A percentile compares a stretch with the other conserved stretches of the same genome.
phyloP scores from a whole-genome alignment of 2,113 vertebrate genomes.

The Cyphotilapia sp. region DNA sequence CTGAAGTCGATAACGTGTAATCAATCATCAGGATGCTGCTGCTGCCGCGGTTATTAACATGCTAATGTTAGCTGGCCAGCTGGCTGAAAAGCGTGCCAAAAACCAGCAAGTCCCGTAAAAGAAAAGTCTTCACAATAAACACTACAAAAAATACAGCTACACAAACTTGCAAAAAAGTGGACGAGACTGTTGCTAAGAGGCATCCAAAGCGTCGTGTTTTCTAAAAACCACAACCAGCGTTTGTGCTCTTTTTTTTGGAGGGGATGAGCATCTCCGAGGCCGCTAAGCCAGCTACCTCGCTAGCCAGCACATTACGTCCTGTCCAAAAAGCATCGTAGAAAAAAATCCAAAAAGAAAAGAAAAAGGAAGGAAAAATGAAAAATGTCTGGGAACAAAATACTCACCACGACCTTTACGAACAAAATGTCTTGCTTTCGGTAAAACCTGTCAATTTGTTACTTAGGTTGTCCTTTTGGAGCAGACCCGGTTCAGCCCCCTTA shows the following conservation, averaged over 20 bases:
- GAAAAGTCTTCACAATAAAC: conserved; percentile 35
- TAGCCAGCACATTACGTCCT: conserved; percentile 44
- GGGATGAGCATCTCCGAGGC: conserved; percentile 10
- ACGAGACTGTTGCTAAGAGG: conserved; percentile 2
- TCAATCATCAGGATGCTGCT: background rate
- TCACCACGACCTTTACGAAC: conserved; percentile 70
- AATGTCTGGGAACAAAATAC: conserved; percentile 70
- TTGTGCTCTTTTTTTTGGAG: background rate
- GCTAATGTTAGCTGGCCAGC: conserved; percentile 17
- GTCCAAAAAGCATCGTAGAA: conserved; percentile 49
- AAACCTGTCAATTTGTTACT: conserved; percentile 51
- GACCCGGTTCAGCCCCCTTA: conserved; percentile 15
- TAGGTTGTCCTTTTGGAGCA: conserved; percentile 40
- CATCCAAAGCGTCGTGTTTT: conserved; percentile 23
- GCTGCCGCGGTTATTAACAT: background rate
- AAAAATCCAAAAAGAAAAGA: conserved; percentile 61
- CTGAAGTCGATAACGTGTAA: background rate
- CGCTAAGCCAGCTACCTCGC: conserved; percentile 44
- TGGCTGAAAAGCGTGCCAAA: conserved; percentile 39
- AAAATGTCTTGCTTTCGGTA: conserved; percentile 63
- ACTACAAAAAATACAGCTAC: conserved; percentile 42
- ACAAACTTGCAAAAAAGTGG: conserved; percentile 26
- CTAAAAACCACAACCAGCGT: conserved; percentile 20
- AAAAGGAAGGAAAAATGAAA: conserved; percentile 63
- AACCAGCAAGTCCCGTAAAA: conserved; percentile 34